phyloP scores from a whole-genome alignment of 2,797 vertebrate species.

The Sebastes cheni region DNA sequence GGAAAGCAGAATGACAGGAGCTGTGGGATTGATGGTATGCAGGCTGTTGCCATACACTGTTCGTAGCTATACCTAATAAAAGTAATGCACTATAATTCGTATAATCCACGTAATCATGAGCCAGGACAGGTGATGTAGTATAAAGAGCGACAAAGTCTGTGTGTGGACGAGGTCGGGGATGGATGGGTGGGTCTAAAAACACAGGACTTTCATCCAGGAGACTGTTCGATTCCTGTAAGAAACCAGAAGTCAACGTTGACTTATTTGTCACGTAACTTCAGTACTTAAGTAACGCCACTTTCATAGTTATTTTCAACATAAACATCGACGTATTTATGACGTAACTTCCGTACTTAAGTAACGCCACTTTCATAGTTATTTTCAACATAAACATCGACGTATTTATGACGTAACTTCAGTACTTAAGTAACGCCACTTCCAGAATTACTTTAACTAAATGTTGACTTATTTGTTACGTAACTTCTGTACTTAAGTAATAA shows the following conservation, averaged over 20 bases:
- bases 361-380: too few species aligned
- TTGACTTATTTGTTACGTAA: too few species aligned
- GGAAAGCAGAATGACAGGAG: neutral
- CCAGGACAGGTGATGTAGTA: neutral
- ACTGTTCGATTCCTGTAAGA: too few species aligned
- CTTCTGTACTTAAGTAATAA: too few species aligned
- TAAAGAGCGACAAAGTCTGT: neutral
- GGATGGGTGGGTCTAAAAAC: neutral
- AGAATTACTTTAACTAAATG: too few species aligned
- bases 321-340: too few species aligned
- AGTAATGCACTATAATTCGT: neutral
- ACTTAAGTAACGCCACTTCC: too few species aligned
- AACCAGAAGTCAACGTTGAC: neutral
- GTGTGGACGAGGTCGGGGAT: neutral
- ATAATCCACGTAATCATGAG: too few species aligned
- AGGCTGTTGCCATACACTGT: neutral
- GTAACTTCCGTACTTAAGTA: neutral
- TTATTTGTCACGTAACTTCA: neutral
- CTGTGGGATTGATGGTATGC: neutral
- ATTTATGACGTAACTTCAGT: too few species aligned
- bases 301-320: too few species aligned
- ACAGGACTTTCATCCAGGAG: too few species aligned
- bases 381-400: too few species aligned
- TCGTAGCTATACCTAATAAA: neutral
- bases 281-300: neutral